Conservation (phyloP, 2,797 vertebrate species). For the Betta splendens region DNA sequence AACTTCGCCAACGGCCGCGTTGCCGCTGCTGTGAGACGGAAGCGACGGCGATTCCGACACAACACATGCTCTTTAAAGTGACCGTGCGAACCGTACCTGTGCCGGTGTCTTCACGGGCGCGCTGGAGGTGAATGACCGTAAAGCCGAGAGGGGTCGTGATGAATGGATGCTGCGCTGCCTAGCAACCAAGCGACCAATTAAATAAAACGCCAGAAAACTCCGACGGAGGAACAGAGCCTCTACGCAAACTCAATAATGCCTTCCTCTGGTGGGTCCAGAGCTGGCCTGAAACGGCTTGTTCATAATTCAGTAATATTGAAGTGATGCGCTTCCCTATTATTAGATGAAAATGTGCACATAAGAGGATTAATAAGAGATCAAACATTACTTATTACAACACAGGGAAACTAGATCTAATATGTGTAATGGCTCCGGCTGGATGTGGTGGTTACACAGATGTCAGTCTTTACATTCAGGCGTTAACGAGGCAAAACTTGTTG, state of each 20-base stretch:
- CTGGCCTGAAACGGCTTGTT: not conserved
- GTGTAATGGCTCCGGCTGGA: not conserved
- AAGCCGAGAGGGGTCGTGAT: conserved; percentile 27
- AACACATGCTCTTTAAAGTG: rapidly evolving
- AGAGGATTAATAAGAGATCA: not conserved
- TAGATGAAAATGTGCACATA: not conserved
- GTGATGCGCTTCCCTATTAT: not conserved
- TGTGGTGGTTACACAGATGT: too few species aligned
- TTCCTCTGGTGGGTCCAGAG: not conserved
- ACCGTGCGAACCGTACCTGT: conserved; percentile 35
- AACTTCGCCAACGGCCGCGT: not conserved
- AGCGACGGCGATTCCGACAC: not conserved
- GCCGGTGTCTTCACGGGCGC: conserved; percentile 40
- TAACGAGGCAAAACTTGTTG: not conserved
- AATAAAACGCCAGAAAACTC: conserved; percentile 6
- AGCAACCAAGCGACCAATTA: conserved; percentile 69
- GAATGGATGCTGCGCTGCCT: conserved; percentile 69
- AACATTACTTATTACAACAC: not conserved
- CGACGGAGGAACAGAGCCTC: not conserved
- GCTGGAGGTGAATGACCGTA: conserved; percentile 39
- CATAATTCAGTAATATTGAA: not conserved
- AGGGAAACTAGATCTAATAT: not conserved
- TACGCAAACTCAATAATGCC: too few species aligned
- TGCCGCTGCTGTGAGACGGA: rapidly evolving
- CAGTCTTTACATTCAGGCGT: not conserved